These are phyloP conservation scores for Pseudochirops cupreus DNA, from an alignment of 2,797 vertebrate species.

Conservation along the genomic window DNA sequence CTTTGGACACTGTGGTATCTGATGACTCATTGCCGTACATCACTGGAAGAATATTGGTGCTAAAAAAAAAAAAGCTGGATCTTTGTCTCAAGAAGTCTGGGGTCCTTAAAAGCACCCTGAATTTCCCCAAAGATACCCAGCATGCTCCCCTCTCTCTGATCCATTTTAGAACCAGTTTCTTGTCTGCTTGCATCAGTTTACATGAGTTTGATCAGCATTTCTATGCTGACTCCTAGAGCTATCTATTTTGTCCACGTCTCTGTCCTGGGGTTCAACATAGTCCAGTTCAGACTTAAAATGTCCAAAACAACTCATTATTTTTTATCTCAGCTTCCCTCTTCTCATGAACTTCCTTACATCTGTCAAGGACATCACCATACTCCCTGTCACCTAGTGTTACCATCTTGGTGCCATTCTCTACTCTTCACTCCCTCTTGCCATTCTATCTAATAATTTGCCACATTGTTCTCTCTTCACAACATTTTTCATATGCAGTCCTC, in stretches of 20 bases:
- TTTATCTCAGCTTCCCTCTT: background rate
- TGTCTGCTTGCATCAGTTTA: background rate
- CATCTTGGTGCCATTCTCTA: background rate
- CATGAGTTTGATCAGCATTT: background rate
- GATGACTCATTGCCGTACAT: background rate
- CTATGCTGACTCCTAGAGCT: background rate
- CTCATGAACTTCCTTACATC: background rate
- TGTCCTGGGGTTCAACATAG: background rate
- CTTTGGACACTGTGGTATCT: background rate
- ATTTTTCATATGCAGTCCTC: background rate
- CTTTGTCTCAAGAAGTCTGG: background rate
- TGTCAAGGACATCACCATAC: background rate
- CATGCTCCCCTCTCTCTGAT: background rate
- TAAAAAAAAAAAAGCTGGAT: background rate
- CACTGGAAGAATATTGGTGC: background rate
- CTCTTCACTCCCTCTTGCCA: background rate
- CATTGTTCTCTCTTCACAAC: background rate
- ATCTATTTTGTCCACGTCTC: background rate
- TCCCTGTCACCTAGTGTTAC: background rate
- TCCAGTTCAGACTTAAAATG: background rate
- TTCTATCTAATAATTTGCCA: background rate
- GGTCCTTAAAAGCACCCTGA: background rate
- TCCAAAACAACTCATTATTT: background rate
- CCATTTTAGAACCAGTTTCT: background rate
- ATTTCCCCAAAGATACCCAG: background rate